Conservation (phyloP, 1,140 invertebrate species). For the Drosophila sp. region DNA sequence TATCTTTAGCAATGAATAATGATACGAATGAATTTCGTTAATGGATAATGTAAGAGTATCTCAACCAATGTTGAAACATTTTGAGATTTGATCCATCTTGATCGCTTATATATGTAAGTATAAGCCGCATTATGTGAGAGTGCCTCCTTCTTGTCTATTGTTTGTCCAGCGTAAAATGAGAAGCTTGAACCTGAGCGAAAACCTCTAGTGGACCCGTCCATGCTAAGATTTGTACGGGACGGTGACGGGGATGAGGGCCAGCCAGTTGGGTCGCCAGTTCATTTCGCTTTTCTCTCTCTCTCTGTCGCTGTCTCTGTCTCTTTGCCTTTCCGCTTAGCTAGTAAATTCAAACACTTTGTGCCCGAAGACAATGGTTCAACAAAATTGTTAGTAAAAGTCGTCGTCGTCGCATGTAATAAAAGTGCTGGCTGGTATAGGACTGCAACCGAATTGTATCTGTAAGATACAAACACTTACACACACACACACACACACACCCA, state of each 20-base stretch:
- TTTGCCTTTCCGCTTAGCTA: constrained; percentile 79
- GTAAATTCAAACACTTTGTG: constrained; percentile 78
- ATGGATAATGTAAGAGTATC: too few species aligned
- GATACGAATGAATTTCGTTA: too few species aligned
- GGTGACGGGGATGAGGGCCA: too few species aligned
- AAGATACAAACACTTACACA: constrained; percentile 47
- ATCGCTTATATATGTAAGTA: too few species aligned
- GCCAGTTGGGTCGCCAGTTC: constrained; percentile 66
- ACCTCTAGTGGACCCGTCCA: constrained; percentile 29
- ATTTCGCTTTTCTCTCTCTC: constrained; percentile 66
- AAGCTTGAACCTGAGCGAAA: constrained; percentile 41
- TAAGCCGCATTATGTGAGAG: too few species aligned
- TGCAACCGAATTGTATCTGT: constrained; percentile 77
- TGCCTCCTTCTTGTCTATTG: constrained; percentile 21
- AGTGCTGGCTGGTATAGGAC: constrained; percentile 61
- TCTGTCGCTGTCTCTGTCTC: constrained; percentile 26
- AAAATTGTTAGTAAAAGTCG: constrained; percentile 73
- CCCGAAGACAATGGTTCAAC: constrained; percentile 76
- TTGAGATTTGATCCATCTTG: too few species aligned
- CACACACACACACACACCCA: not conserved
- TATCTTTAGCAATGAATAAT: too few species aligned
- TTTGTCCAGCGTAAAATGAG: constrained; percentile 53
- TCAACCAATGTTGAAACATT: too few species aligned
- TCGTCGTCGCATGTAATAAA: constrained; percentile 73
- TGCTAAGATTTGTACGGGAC: constrained; percentile 23